Evolutionary conservation across 1,140 invertebrate genomes (phyloP), one percentile per base, ranked within the genome.

Genomic region (Gryon sp.): DNA sequence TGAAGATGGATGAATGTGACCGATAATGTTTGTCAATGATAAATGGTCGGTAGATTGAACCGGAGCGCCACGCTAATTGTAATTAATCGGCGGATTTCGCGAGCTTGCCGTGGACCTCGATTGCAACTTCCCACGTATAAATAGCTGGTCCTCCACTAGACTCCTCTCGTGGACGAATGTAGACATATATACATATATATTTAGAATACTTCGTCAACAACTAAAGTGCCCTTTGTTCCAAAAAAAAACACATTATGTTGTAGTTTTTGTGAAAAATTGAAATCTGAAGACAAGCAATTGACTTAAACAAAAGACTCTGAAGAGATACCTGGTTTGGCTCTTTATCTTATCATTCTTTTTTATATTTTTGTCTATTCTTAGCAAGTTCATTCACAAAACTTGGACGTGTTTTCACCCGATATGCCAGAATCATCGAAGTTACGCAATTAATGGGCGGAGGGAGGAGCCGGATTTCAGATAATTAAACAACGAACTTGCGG

Each of bases 11-110:
- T 69, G 50, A 46, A 32, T 46, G 43, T 38, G 53, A 50, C 19
- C 65, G 34, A 30, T 59, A 43, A 59, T 50, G 34, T 69, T 52
- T 34, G 53, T 52, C 66, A 52, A 70, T 60, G 66, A 70, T 70
- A 60, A 60, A 70, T 70, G 22, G 45, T 19, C 63, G 28, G 50
- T 11, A 22, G 32, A 38, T 57, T 43, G 40, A 55, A 46, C 22
- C 40, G 48, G 60, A 11, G 28, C 50, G 34, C 5, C 45, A 7
- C 22, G 20, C 4, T 69, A 59, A 69, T 69, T 50, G 43, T 59
- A 60, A 70, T 60, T 70, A 70, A 70, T 70, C 66, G 66, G 28
- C 20, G 52, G 20, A 16, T 28, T 26, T 55, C 26, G n/a, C 19
- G 9, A 16, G 16, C n/a, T n/a, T n/a, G n/a, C n/a, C n/a, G n/a